Percentiles rank a stretch among this genome's conserved stretches.
phyloP scores from a whole-genome alignment of 2,113 vertebrate genomes.

The Saguinus midas region DNA sequence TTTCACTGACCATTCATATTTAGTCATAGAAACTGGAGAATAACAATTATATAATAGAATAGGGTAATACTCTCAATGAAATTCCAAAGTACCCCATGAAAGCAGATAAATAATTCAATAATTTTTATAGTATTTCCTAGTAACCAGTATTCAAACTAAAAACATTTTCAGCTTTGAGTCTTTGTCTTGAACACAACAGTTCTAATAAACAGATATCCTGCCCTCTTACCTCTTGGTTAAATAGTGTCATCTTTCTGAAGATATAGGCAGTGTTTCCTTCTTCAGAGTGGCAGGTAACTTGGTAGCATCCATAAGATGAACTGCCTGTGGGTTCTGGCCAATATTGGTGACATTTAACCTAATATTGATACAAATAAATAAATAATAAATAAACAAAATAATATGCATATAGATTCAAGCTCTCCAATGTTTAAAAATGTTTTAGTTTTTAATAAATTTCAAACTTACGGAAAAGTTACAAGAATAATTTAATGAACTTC shows the following conservation, averaged over 20 bases:
- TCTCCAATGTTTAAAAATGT: not conserved
- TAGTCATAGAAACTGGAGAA: not conserved
- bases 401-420: not conserved
- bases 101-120: slow-evolving; percentile 8
- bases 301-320: slow-evolving; percentile 92
- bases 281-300: slow-evolving; percentile 94
- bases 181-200: slow-evolving; percentile 15
- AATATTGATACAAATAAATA: slow-evolving; percentile 68
- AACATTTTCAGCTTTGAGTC: slow-evolving; percentile 12
- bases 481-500: slow-evolving; percentile 32
- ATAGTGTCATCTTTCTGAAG: slow-evolving; percentile 96
- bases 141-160: slow-evolving; percentile 35
- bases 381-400: slow-evolving; percentile 38
- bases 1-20: not conserved
- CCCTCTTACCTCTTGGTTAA: slow-evolving; percentile 88
- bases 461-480: slow-evolving; percentile 19
- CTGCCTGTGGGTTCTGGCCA: slow-evolving; percentile 95
- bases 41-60: not conserved
- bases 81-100: not conserved
- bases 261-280: slow-evolving; percentile 97
- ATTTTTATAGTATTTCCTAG: slow-evolving; percentile 1
- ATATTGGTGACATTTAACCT: slow-evolving; percentile 99
- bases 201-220: not conserved
- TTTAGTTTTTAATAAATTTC: not conserved
- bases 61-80: not conserved